phyloP scores from a whole-genome alignment of 1,140 invertebrate genomes.

The Apocrypta bakeri region DNA sequence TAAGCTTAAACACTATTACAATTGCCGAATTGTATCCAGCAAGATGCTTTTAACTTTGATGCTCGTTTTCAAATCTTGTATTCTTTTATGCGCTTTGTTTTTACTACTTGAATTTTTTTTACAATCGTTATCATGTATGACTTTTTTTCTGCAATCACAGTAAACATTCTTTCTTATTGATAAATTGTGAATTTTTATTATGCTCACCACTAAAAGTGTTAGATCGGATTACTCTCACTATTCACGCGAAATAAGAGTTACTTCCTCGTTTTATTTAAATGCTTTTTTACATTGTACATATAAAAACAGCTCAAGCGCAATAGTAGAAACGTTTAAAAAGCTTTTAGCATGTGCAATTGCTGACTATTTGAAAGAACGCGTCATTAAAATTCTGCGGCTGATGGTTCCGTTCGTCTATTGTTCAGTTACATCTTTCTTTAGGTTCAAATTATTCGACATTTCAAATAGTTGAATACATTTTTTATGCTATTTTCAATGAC shows the following conservation, averaged over 20 bases:
- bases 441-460: not conserved
- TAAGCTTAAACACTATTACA: not conserved
- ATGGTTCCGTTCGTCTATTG: not conserved
- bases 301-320: constrained; percentile 15
- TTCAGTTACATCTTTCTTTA: not conserved
- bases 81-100: not conserved
- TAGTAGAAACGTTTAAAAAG: constrained; percentile 16
- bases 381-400: not conserved
- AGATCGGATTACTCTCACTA: too few species aligned
- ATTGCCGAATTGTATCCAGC: constrained; percentile 12
- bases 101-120: not conserved
- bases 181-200: too few species aligned
- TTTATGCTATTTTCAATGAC: too few species aligned
- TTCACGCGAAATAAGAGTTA: too few species aligned
- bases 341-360: constrained; percentile 40
- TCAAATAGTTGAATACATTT: too few species aligned
- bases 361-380: constrained; percentile 11
- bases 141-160: not conserved
- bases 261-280: not conserved
- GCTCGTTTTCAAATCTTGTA: constrained; percentile 1
- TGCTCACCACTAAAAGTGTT: too few species aligned
- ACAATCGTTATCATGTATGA: not conserved
- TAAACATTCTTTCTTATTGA: not conserved
- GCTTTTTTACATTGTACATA: not conserved
- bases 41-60: constrained; percentile 47